phyloP scores from a whole-genome alignment of 1,140 invertebrate species.

The Chironomus striatipennis region DNA sequence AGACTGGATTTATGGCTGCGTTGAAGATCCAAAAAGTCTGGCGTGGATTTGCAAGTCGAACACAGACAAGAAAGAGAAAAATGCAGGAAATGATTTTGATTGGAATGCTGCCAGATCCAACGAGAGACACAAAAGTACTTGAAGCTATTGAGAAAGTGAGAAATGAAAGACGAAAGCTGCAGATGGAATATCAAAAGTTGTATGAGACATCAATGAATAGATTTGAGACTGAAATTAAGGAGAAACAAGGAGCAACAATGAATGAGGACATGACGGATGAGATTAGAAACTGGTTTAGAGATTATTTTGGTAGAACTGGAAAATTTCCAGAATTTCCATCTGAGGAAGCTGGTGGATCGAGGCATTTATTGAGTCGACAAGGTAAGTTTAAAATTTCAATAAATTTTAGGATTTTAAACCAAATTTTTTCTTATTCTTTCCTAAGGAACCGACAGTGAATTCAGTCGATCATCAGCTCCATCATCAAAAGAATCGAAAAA shows the following conservation, averaged over 20 bases:
- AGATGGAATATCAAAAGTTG: constrained; percentile 49
- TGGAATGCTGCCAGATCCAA: constrained; percentile 55
- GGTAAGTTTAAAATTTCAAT: constrained; percentile 39
- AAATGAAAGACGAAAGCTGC: constrained; percentile 49
- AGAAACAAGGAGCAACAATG: constrained; percentile 55
- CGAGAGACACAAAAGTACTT: constrained; percentile 25
- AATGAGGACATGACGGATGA: constrained; percentile 77
- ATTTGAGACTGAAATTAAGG: constrained; percentile 51
- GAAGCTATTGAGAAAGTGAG: constrained; percentile 40
- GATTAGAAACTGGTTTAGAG: constrained; percentile 74
- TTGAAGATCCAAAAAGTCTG: constrained; percentile 73
- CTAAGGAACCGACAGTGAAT: constrained; percentile 61
- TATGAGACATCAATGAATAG: constrained; percentile 51
- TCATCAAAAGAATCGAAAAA: constrained; percentile 70
- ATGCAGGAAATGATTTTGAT: constrained; percentile 80
- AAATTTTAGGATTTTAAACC: constrained; percentile 15
- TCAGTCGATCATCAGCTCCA: constrained; percentile 63
- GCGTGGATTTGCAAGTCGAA: constrained; percentile 66
- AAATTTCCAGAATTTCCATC: constrained; percentile 86
- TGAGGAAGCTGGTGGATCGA: constrained; percentile 80
- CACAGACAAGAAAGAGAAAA: constrained; percentile 58
- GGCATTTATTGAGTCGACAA: constrained; percentile 68
- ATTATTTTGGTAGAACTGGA: constrained; percentile 67
- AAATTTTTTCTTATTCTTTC: constrained; percentile 23
- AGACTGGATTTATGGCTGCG: constrained; percentile 51